Percentiles rank a stretch among this genome's conserved stretches.
Evolutionary conservation across 2,888 invertebrate genomes (phyloP).

Genomic region (Ashinkailepas kermadecensis): DNA sequence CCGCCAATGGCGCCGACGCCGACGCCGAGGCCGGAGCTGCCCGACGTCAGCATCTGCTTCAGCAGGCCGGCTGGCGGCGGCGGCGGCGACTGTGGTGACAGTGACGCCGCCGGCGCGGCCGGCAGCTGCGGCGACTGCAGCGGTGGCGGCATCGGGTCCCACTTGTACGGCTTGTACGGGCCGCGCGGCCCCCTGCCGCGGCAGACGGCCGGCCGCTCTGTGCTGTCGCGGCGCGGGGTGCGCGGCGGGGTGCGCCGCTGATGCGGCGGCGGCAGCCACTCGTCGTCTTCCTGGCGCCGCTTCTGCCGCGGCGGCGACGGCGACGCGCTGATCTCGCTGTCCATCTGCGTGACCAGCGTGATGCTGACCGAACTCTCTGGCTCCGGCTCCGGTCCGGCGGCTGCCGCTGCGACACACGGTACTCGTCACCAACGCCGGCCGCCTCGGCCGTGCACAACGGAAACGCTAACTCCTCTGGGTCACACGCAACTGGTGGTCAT

Average conservation of each 20-base stretch:
- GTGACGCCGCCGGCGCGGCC: not conserved
- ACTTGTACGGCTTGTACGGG: not conserved
- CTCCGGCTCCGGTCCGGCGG: not conserved
- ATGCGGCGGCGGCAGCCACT: not conserved
- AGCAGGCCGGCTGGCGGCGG: not conserved
- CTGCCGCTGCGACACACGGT: too few species aligned
- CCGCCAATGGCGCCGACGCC: too few species aligned
- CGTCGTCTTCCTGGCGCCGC: not conserved
- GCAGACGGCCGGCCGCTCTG: not conserved
- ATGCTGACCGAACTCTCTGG: constrained; percentile 11
- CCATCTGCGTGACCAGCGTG: not conserved
- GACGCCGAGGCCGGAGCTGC: too few species aligned
- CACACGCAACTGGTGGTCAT: too few species aligned
- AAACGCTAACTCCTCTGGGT: too few species aligned
- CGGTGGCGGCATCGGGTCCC: not conserved
- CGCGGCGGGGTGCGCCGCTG: too few species aligned
- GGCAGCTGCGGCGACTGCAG: not conserved
- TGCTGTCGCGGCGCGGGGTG: not conserved
- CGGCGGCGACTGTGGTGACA: not conserved
- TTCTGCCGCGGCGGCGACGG: not conserved
- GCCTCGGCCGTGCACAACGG: too few species aligned
- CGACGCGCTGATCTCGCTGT: not conserved
- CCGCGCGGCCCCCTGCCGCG: not conserved
- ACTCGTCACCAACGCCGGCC: too few species aligned
- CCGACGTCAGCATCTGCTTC: constrained; percentile 8